Evolutionary conservation across 2,797 vertebrate genomes (phyloP).

Genomic region (Eutrigla gurnardus): DNA sequence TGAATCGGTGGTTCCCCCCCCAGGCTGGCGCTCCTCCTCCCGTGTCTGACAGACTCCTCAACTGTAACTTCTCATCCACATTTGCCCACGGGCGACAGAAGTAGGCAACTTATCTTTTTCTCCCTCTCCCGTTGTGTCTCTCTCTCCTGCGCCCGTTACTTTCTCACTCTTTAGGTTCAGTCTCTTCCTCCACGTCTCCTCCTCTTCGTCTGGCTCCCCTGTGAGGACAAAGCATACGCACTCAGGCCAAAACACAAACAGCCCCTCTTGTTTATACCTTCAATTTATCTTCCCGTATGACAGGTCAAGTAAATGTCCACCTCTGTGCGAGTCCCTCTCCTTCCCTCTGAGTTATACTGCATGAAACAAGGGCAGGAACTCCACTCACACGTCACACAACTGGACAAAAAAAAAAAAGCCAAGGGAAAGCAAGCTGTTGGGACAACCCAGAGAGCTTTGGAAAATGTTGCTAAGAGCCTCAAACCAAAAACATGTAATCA

Average conservation of each 20-base stretch:
- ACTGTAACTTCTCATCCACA: constrained; percentile 62
- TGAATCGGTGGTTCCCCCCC: constrained; percentile 54
- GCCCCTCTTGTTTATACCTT: constrained; percentile 68
- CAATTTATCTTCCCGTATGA: constrained; percentile 59
- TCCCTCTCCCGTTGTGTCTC: not conserved
- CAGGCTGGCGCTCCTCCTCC: constrained; percentile 65
- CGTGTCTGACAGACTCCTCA: constrained; percentile 53
- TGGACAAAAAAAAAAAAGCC: constrained; percentile 48
- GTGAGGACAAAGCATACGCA: constrained; percentile 48
- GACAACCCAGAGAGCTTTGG: constrained; percentile 57
- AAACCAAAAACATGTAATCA: constrained; percentile 73
- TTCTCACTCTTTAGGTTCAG: constrained; percentile 38
- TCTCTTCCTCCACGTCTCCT: constrained; percentile 37
- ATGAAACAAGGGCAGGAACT: constrained; percentile 77
- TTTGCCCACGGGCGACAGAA: constrained; percentile 48
- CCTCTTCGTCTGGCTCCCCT: constrained; percentile 40
- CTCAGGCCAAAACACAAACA: constrained; percentile 49
- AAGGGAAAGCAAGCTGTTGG: constrained; percentile 71
- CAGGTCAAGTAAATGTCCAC: constrained; percentile 62
- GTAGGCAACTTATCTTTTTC: constrained; percentile 31
- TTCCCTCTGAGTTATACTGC: constrained; percentile 55
- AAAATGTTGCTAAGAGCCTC: constrained; percentile 74
- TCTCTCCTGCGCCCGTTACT: constrained; percentile 21
- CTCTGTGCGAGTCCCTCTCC: constrained; percentile 47
- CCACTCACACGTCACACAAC: constrained; percentile 73